Conservation (phyloP, 2,888 invertebrate species). For the Agonopterix heracliana region DNA sequence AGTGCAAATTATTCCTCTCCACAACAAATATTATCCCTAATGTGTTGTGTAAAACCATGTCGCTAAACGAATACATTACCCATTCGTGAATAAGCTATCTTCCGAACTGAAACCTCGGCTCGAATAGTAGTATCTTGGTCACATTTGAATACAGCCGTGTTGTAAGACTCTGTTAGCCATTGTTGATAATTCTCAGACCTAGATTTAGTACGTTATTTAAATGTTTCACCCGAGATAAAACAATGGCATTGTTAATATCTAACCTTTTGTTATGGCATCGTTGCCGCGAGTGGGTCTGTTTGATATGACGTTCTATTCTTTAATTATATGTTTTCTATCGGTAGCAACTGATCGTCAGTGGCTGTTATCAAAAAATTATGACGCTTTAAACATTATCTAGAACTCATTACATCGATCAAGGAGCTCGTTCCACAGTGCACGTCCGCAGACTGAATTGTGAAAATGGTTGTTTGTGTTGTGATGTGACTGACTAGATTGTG, state of each 20-base stretch:
- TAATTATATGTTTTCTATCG: background rate
- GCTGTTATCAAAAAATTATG: constrained; percentile 53
- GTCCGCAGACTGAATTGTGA: constrained; percentile 40
- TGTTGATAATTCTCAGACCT: constrained; percentile 12
- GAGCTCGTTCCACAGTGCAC: constrained; percentile 50
- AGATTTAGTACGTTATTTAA: background rate
- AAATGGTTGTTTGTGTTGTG: constrained; percentile 33
- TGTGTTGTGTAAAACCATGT: background rate
- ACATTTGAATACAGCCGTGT: constrained; percentile 8
- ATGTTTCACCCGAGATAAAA: background rate
- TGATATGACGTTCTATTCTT: constrained; percentile 2
- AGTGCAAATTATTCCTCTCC: too few species aligned
- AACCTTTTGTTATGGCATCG: background rate
- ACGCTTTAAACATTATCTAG: constrained; percentile 54
- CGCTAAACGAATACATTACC: background rate
- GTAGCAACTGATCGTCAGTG: constrained; percentile 17
- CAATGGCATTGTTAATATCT: constrained; percentile 4
- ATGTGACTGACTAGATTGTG: constrained; percentile 31
- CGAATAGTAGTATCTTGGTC: background rate
- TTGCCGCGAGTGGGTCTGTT: background rate
- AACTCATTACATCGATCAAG: constrained; percentile 48
- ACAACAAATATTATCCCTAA: constrained; percentile 7
- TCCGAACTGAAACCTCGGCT: background rate
- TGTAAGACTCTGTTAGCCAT: constrained; percentile 3
- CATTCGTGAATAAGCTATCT: background rate